These are phyloP conservation scores for Cromileptes altivelis DNA, from an alignment of 2,113 vertebrate species.

Conservation along the genomic window DNA sequence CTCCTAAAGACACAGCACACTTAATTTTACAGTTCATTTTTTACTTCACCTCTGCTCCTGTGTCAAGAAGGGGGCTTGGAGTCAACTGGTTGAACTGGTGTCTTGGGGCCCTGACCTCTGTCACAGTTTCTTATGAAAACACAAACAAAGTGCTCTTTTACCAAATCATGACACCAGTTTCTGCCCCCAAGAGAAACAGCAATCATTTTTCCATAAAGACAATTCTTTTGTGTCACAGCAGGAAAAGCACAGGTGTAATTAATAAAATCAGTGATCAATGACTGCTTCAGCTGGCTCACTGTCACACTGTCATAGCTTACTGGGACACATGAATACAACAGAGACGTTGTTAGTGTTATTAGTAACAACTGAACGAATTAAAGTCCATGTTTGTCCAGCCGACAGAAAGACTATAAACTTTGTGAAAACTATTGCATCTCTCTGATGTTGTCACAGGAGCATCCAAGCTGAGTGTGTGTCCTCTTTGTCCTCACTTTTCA, in stretches of 20 bases:
- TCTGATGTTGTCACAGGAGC: too few relatives aligned
- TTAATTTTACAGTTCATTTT: not conserved
- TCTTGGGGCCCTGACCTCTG: not conserved
- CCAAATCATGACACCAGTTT: not conserved
- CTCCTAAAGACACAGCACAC: not conserved
- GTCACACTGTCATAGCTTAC: not conserved
- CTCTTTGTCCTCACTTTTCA: too few relatives aligned
- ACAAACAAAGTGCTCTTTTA: not conserved
- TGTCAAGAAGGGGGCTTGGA: not conserved
- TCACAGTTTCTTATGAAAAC: not conserved
- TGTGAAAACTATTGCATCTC: too few relatives aligned
- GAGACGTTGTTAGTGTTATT: not conserved
- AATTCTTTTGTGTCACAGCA: not conserved
- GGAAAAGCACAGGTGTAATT: not conserved
- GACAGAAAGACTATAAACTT: too few relatives aligned
- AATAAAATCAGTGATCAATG: not conserved
- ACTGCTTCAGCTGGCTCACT: not conserved
- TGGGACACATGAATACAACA: not conserved
- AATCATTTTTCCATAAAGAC: not conserved
- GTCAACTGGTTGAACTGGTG: constrained; percentile 51
- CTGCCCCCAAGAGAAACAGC: not conserved
- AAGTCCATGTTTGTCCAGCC: too few relatives aligned
- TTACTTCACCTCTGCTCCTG: not conserved
- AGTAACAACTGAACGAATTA: not conserved
- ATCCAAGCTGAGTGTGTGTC: too few relatives aligned